Conservation (phyloP, 2,888 invertebrate genomes). For the Apeira syringaria region DNA sequence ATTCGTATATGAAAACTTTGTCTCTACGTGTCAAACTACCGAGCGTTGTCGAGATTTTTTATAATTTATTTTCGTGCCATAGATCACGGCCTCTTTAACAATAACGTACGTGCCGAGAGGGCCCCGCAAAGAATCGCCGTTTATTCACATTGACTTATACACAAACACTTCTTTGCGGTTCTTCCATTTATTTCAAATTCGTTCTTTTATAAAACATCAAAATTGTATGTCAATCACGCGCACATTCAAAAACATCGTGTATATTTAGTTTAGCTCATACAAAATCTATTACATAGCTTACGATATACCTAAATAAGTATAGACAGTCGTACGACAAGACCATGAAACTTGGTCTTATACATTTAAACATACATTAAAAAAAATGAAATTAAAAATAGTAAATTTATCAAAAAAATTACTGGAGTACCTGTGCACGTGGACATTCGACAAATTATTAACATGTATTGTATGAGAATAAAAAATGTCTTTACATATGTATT, state of each 20-base stretch:
- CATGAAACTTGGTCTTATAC: conserved; percentile 41
- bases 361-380: conserved; percentile 28
- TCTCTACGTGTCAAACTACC: too few relatives aligned
- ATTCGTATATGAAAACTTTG: too few relatives aligned
- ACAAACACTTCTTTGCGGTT: too few relatives aligned
- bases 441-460: conserved; percentile 1
- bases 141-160: too few relatives aligned
- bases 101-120: too few relatives aligned
- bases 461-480: too few relatives aligned
- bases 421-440: conserved; percentile 44
- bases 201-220: conserved; percentile 18
- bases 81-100: too few relatives aligned
- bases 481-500: too few relatives aligned
- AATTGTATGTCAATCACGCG: conserved; percentile 33
- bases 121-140: too few relatives aligned
- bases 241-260: conserved; percentile 56
- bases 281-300: conserved; percentile 75
- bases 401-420: conserved; percentile 63
- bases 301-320: conserved; percentile 47
- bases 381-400: conserved; percentile 50
- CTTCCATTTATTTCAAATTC: neutral
- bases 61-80: too few relatives aligned
- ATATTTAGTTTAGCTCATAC: conserved; percentile 75
- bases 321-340: conserved; percentile 60
- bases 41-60: too few relatives aligned